Base-by-base conservation (phyloP, 2,888 invertebrate species). In the Malthinus seriepunctatus region DNA sequence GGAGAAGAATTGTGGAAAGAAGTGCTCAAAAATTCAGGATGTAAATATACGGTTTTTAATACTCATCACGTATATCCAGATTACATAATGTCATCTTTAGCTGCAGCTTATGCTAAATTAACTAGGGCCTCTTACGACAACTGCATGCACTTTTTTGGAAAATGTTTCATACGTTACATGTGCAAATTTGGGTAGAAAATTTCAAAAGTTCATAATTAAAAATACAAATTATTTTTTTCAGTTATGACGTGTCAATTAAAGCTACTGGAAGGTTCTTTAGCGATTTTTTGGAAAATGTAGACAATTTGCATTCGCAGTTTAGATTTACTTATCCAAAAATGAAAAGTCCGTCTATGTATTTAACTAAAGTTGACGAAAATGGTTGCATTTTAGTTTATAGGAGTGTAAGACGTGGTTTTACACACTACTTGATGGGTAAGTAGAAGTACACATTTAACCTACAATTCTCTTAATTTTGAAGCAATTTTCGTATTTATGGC, bases 301-400 rank as follows among this genome's bases (percentile, higher is more conserved):
- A 96, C 78, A 95, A 93, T 74, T 90, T 96, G 62, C 95, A 95
- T 76, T 87, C 93, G 69, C 91, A 93, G 70, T 95, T 95, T 88
- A 83, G 93, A 56, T 93, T 94, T 76, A 93, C 95, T 5, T 96
- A 94, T 77, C 95, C 95, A 0, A 91, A 91, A 78, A 93, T 97
- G 92, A 90, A 91, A 71, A 93, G 93, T 60, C 96, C 96, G 0
- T 93, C 93, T 46, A 95, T 96, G 90, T 93, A 93, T 76, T 84
- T 95, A 63, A 90, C 91, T 0, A 86, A 89, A 56, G 89, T 93
- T 66, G 94, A 95, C 71, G 83, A 86, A 37, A 84, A 89, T 47
- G 96, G 94, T 0, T 93, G 94, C 1, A 86, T 93, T 54, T 82
- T 95, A 39, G 88, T 94, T 5, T 96, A 96, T 75, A 85, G 94